Evolutionary conservation across 2,888 invertebrate genomes (phyloP), one percentile per base, ranked within the genome.

Genomic region (Emesis furor): DNA sequence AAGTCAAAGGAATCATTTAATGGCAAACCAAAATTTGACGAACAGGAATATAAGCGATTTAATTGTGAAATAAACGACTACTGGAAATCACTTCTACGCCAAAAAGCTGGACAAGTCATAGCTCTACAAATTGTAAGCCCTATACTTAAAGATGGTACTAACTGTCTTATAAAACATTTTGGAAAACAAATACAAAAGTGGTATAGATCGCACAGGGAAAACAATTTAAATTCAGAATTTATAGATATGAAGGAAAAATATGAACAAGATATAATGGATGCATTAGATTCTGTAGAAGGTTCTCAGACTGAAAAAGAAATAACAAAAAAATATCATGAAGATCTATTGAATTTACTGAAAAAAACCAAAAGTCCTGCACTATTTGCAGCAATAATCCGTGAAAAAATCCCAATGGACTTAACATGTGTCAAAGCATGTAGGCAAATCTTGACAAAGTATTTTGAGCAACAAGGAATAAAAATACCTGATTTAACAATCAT

Each of bases 331-430:
- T 76, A 76, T 30, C 69, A 71, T 55, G 51, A 39, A 12, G 12
- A 76, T n/a, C 24, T 76, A 69, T 71, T 76, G 24, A 55, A 59
- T 24, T 76, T 76, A 7, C 55, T 76, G 39, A 55, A 30, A 32
- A 32, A 76, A 76, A 46, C 67, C 42, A 76, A 35, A 76, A 46
- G 17, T 32, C 75, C 75, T n/a, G 37, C 8, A 7, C 37, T 76
- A 59, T 76, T 71, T 71, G 76, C 76, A 69, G 14, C 35, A 39
- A 69, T 76, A 12, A 69, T 76, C 12, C 59, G 37, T 14, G 76
- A 76, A 55, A 76, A 71, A 7, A 24, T 76, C 8, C 76, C 76
- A n/a, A 76, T 76, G 76, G 76, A 76, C 39, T 69, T 71, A 24
- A 76, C 76, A n/a, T 76, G 76, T 59, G 67, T 35, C 30, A 39